These are phyloP conservation scores for Euleptes europaea DNA, from an alignment of 2,113 vertebrate species.

Conservation along the genomic window DNA sequence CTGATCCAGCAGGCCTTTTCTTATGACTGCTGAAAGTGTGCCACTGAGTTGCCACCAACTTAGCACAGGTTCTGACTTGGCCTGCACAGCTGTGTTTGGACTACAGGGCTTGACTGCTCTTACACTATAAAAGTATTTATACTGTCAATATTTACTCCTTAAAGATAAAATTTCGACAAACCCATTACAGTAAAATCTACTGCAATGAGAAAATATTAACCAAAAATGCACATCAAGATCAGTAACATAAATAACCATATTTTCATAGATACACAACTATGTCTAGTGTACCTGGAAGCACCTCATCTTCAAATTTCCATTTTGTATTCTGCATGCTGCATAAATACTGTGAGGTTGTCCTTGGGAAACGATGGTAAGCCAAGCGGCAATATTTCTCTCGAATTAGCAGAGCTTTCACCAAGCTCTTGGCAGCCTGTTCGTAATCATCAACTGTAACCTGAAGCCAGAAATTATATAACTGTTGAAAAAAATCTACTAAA, in stretches of 20 bases:
- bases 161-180: neutral
- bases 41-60: neutral
- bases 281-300: slow-evolving; percentile 81
- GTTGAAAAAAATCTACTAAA: neutral
- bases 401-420: slow-evolving; percentile 89
- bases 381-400: slow-evolving; percentile 92
- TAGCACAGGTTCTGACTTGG: neutral
- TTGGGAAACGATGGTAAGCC: slow-evolving; percentile 91
- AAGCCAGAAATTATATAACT: slow-evolving; percentile 32
- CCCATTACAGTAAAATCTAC: neutral
- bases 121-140: neutral
- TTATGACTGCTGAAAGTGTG: neutral
- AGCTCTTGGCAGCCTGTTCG: slow-evolving; percentile 88
- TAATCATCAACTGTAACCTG: slow-evolving; percentile 97
- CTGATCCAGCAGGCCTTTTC: no score
- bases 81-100: neutral
- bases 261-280: slow-evolving; percentile 3
- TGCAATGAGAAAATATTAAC: no score
- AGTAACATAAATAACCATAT: neutral
- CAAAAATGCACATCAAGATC: neutral
- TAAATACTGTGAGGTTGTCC: slow-evolving; percentile 85
- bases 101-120: neutral
- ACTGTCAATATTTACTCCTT: neutral
- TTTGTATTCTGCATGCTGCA: slow-evolving; percentile 71
- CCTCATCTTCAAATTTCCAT: slow-evolving; percentile 86